phyloP scores from a whole-genome alignment of 2,888 invertebrate genomes.

The Schizotus pectinicornis region DNA sequence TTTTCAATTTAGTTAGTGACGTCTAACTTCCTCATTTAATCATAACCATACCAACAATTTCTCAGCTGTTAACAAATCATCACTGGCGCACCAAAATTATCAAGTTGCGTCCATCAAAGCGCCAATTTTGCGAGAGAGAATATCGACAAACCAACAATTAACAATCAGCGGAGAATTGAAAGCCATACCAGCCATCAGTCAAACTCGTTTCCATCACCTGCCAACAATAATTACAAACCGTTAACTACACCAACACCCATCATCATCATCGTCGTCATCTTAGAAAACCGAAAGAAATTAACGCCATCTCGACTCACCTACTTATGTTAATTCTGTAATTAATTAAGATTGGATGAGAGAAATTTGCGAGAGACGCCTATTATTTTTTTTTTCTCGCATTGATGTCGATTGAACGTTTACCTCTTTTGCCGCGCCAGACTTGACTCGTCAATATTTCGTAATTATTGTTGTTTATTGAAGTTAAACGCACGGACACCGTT shows the following conservation, averaged over 20 bases:
- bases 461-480: slow-evolving; percentile 11
- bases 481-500: not conserved
- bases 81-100: not conserved
- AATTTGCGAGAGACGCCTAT: no score
- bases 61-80: slow-evolving; percentile 4
- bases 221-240: slow-evolving; percentile 7
- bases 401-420: slow-evolving; percentile 18
- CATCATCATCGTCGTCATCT: slow-evolving; percentile 14
- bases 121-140: slow-evolving; percentile 1
- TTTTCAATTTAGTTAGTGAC: no score
- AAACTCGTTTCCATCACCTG: slow-evolving; percentile 8
- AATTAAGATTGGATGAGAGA: slow-evolving; percentile 8
- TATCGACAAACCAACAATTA: slow-evolving; percentile 1
- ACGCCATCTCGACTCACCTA: slow-evolving; percentile 20
- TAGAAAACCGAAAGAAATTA: slow-evolving; percentile 15
- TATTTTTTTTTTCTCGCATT: no score
- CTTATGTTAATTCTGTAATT: slow-evolving; percentile 26
- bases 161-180: slow-evolving; percentile 1
- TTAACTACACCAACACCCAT: slow-evolving; percentile 17
- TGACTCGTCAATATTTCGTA: slow-evolving; percentile 3
- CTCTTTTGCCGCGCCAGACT: slow-evolving; percentile 6
- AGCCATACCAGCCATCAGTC: slow-evolving; percentile 6
- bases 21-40: no score
- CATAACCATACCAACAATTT: no score
- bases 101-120: not conserved